These are phyloP conservation scores for Polietes domitor DNA, from an alignment of 2,888 invertebrate genomes.

Conservation along the genomic window DNA sequence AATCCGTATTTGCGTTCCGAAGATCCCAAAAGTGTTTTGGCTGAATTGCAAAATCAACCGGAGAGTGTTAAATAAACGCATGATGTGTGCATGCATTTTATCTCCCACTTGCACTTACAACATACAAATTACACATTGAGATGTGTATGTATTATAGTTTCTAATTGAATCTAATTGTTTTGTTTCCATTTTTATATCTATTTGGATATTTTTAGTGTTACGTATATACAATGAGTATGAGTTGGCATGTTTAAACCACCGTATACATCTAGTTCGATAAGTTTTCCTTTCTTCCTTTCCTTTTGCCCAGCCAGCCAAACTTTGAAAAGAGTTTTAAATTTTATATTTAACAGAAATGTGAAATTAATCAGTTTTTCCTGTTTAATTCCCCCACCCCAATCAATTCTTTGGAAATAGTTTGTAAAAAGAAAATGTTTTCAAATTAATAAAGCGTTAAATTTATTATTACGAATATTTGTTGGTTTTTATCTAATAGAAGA, in stretches of 20 bases:
- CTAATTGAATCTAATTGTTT: background rate
- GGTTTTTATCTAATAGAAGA: no score
- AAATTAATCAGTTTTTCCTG: no score
- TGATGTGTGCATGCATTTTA: background rate
- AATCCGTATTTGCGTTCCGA: slow-evolving; percentile 76
- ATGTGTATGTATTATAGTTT: background rate
- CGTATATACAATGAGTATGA: no score
- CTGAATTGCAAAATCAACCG: slow-evolving; percentile 67
- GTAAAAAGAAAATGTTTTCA: slow-evolving; percentile 9
- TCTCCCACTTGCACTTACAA: background rate
- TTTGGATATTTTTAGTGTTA: background rate
- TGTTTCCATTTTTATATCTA: background rate
- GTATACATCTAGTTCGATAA: background rate
- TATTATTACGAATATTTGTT: background rate
- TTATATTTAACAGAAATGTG: no score
- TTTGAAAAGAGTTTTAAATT: slow-evolving; percentile 34
- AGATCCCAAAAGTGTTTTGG: slow-evolving; percentile 71
- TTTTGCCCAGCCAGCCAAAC: background rate
- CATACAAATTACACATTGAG: no score
- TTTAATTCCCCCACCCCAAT: no score
- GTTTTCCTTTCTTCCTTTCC: no score
- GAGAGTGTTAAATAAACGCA: slow-evolving; percentile 1
- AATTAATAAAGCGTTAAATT: slow-evolving; percentile 30
- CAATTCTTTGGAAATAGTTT: no score
- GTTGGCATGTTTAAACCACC: background rate